Evolutionary conservation across 2,888 invertebrate genomes (phyloP).

Genomic region (Rhingia rostrata): DNA sequence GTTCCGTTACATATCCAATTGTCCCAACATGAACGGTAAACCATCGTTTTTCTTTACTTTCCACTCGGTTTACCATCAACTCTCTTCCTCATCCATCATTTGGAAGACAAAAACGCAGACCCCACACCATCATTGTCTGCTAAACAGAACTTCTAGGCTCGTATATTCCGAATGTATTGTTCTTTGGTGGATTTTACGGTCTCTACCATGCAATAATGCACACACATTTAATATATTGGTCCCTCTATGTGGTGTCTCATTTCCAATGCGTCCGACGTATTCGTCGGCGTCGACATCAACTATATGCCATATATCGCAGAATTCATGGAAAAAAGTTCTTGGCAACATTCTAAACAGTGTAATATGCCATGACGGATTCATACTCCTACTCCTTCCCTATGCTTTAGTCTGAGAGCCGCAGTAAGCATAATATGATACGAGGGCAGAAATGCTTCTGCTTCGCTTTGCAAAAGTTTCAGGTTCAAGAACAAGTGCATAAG

Average conservation of each 20-base stretch:
- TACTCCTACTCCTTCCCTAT: conserved; percentile 7
- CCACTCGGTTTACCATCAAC: conserved; percentile 60
- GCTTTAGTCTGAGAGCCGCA: neutral
- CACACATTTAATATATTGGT: conserved; percentile 1
- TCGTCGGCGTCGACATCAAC: conserved; percentile 16
- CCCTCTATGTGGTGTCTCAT: conserved; percentile 57
- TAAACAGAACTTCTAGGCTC: conserved; percentile 38
- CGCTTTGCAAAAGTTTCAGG: conserved; percentile 66
- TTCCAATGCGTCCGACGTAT: conserved; percentile 59
- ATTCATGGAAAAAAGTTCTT: conserved; percentile 45
- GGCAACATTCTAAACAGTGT: conserved; percentile 41
- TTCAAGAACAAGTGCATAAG: conserved; percentile 73
- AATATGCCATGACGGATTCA: conserved; percentile 37
- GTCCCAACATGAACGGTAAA: neutral
- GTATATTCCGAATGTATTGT: conserved; percentile 57
- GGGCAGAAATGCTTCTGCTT: conserved; percentile 6
- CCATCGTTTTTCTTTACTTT: conserved; percentile 29
- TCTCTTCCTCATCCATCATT: conserved; percentile 51
- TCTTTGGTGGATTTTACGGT: conserved; percentile 57
- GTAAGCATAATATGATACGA: conserved; percentile 18
- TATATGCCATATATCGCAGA: conserved; percentile 8
- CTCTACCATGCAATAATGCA: conserved; percentile 1
- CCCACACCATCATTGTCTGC: conserved; percentile 47
- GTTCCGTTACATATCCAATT: conserved; percentile 7
- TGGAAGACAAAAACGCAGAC: conserved; percentile 26